Base-by-base conservation (phyloP, 2,113 vertebrate genomes). In the Etia nguti region DNA sequence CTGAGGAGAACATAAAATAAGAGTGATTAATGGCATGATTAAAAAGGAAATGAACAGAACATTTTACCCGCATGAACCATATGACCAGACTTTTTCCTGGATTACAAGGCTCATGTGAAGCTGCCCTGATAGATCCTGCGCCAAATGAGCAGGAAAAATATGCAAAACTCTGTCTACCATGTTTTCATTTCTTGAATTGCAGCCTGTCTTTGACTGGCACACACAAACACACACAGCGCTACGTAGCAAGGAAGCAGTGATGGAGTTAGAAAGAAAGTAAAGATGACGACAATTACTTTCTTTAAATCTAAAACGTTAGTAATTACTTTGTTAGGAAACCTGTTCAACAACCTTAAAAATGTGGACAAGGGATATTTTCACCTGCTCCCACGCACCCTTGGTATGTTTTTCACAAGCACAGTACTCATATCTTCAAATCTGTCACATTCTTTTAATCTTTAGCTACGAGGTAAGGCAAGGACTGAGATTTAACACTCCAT, bases 1-100 rank as follows among this genome's bases (percentile, higher is more conserved):
- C 96, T 97, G 92, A n/a, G 2, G 31, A 83, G 12, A 88, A 3
- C 20, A 65, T n/a, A 11, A 38, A 65, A 38, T 38, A 38, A 86
- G 77, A 65, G 15, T 68, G 15, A 36, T 62, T 62, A 62, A 36
- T 8, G 3, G 10, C 41, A 2, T 57, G 24, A 62, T 75, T 0
- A 80, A 13, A 70, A n/a, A 2, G 26, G 16, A 77, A 75, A 4
- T 29, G 16, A 26, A 50, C 16, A 48, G 15, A 18, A 18, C 43
- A 31, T 50, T 77, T 77, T 52, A 41, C 46, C 46, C 1, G 3
- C 46, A 77, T n/a, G 70, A 18, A 31, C 18, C 6, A 1, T n/a
- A 8, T 4, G 16, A 54, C 4, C 0, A 13, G 73, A 75, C 50
- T 77, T 31, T 77, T 31, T 20, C 43, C 26, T 0, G 1, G 10